phyloP scores from a whole-genome alignment of 2,888 invertebrate genomes.

The Exocentrus adspersus region DNA sequence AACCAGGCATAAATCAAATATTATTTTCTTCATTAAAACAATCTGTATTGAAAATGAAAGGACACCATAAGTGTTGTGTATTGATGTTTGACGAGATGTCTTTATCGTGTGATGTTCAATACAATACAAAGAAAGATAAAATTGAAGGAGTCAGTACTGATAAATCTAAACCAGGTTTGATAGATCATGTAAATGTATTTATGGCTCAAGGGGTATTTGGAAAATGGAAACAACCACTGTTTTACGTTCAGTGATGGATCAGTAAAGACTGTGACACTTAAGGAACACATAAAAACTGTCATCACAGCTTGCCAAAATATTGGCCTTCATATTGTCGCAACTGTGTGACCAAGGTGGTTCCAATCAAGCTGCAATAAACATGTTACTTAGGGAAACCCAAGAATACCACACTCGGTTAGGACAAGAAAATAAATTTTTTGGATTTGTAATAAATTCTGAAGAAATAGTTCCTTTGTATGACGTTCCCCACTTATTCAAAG shows the following conservation, averaged over 20 bases:
- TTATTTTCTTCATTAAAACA: too few relatives aligned
- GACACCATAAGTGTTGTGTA: too few relatives aligned
- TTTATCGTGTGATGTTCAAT: background rate
- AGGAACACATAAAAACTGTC: background rate
- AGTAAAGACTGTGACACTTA: background rate
- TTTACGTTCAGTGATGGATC: background rate
- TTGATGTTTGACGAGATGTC: background rate
- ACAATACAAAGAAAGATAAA: background rate
- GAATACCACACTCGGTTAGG: background rate
- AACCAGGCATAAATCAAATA: too few relatives aligned
- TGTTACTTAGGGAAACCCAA: background rate
- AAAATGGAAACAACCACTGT: background rate
- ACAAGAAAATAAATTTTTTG: background rate
- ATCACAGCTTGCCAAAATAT: background rate
- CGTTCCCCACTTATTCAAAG: background rate
- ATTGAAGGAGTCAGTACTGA: background rate
- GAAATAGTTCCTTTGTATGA: conserved; percentile 4
- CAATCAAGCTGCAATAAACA: background rate
- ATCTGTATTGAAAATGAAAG: too few relatives aligned
- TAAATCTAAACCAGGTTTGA: background rate
- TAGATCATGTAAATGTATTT: background rate
- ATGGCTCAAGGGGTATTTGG: background rate
- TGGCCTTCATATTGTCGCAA: background rate
- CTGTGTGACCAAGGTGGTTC: background rate
- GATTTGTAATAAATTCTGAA: background rate